A percentile compares a stretch with the other conserved stretches of the same genome.
Evolutionary conservation across 1,140 invertebrate genomes (phyloP).

Genomic region (Elysia chlorotica): DNA sequence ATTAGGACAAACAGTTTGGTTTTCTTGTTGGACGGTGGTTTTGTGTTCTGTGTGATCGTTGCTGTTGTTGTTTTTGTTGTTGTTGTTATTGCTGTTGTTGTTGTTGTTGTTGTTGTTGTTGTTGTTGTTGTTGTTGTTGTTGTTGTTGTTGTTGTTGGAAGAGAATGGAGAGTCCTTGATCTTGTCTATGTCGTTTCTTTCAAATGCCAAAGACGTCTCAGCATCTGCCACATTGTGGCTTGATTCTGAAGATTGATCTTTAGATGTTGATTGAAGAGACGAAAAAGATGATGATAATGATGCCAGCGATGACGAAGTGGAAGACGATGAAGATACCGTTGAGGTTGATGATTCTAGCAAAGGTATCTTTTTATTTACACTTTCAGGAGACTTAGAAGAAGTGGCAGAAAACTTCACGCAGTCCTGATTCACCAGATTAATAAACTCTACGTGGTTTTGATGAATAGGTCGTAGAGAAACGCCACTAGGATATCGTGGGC

Average conservation of each 20-base stretch:
- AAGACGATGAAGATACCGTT: not conserved
- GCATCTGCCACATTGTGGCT: not conserved
- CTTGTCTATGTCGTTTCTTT: not conserved
- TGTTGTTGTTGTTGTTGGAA: not conserved
- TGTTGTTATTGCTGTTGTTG: not conserved
- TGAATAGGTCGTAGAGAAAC: too few species aligned
- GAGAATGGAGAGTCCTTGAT: not conserved
- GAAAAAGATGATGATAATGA: not conserved
- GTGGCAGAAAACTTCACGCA: too few species aligned
- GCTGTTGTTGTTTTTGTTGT: not conserved
- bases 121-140: not conserved
- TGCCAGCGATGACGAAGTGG: not conserved
- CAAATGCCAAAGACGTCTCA: not conserved
- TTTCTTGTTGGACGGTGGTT: not conserved
- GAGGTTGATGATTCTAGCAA: not conserved
- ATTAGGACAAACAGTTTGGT: not conserved
- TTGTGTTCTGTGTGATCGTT: not conserved
- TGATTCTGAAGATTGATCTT: too few species aligned
- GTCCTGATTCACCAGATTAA: too few species aligned
- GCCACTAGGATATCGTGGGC: too few species aligned
- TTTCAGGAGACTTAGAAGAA: too few species aligned
- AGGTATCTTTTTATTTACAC: not conserved
- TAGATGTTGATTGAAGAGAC: not conserved
- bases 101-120: not conserved
- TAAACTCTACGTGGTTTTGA: too few species aligned